phyloP scores from a whole-genome alignment of 2,797 vertebrate species.

The Nannoperca obscura region DNA sequence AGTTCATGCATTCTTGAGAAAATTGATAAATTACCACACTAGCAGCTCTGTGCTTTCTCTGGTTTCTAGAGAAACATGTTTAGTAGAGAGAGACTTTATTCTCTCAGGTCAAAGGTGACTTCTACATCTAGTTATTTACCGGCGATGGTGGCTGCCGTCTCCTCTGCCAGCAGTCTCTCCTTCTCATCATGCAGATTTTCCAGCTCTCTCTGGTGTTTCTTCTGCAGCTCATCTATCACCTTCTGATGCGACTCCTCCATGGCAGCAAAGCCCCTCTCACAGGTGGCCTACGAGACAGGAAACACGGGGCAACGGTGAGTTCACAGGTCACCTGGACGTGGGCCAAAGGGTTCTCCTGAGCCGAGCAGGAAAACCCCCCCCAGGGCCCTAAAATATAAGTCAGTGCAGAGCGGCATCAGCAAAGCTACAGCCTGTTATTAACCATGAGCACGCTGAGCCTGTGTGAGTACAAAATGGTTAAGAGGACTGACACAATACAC shows the following conservation, averaged over 20 bases:
- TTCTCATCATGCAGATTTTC: conserved; percentile 89
- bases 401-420: conserved; percentile 16
- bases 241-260: conserved; percentile 91
- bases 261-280: conserved; percentile 87
- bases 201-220: conserved; percentile 88
- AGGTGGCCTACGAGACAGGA: conserved; percentile 82
- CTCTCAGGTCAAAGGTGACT: not conserved
- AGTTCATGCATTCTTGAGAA: not conserved
- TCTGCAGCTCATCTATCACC: conserved; percentile 88
- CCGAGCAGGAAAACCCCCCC: conserved; percentile 20
- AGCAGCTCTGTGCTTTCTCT: conserved; percentile 9
- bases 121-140: conserved; percentile 67
- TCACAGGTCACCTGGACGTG: not conserved
- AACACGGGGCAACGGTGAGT: conserved; percentile 54
- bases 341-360: conserved; percentile 53
- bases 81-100: not conserved
- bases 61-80: not conserved
- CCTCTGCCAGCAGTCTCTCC: conserved; percentile 86
- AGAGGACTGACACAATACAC: conserved; percentile 45
- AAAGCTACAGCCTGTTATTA: conserved; percentile 70
- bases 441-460: conserved; percentile 70
- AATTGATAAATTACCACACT: not conserved
- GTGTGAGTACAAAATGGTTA: conserved; percentile 68
- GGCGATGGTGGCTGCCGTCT: conserved; percentile 88
- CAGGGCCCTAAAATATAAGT: not conserved